Conservation (phyloP, 1,140 invertebrate genomes). For the Cylas formicarius region DNA sequence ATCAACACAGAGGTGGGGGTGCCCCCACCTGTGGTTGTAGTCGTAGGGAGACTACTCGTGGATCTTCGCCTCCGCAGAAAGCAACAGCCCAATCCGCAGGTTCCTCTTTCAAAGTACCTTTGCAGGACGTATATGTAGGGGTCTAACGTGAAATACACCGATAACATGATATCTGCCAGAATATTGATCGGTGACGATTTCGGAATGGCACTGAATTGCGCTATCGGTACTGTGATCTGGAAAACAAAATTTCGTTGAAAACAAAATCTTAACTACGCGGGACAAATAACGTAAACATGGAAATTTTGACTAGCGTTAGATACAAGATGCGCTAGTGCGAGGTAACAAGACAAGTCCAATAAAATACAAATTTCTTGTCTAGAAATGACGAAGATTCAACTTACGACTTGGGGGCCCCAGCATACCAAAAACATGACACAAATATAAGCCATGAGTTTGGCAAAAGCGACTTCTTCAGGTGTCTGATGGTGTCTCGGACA, state of each 20-base stretch:
- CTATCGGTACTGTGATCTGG: slow-evolving; percentile 64
- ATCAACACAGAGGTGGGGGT: slow-evolving; percentile 26
- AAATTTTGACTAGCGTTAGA: not conserved
- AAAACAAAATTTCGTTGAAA: slow-evolving; percentile 24
- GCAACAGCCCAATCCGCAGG: slow-evolving; percentile 21
- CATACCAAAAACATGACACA: slow-evolving; percentile 75
- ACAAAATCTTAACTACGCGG: slow-evolving; percentile 2
- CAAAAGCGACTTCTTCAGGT: slow-evolving; percentile 73
- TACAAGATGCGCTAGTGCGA: not conserved
- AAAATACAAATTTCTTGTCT: not conserved
- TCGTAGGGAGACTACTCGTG: slow-evolving; percentile 24
- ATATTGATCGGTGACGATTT: slow-evolving; percentile 40
- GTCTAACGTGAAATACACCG: slow-evolving; percentile 75
- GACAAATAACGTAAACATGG: not conserved
- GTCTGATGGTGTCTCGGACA: slow-evolving; percentile 49
- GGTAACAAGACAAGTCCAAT: not conserved
- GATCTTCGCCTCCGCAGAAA: slow-evolving; percentile 20
- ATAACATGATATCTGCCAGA: slow-evolving; percentile 66
- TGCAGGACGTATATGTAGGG: slow-evolving; percentile 75
- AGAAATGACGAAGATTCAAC: slow-evolving; percentile 24
- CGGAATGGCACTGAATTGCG: slow-evolving; percentile 43
- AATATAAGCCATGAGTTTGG: slow-evolving; percentile 72
- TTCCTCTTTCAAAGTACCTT: slow-evolving; percentile 40
- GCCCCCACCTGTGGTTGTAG: slow-evolving; percentile 20
- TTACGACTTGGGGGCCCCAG: slow-evolving; percentile 83